phyloP scores from a whole-genome alignment of 2,113 vertebrate species.

The Xiphophorus maculatus region DNA sequence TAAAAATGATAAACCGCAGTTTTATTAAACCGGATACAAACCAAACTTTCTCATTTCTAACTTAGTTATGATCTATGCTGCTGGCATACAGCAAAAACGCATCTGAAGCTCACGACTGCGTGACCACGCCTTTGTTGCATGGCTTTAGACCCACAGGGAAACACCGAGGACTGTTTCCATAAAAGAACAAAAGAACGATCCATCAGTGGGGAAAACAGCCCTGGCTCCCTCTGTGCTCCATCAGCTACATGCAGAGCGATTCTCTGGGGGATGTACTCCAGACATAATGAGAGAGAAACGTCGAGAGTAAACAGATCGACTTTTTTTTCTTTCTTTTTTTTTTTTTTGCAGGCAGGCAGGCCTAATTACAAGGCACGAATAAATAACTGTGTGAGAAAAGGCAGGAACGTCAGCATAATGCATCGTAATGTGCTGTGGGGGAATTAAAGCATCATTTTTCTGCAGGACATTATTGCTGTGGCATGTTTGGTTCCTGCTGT shows the following conservation, averaged over 20 bases:
- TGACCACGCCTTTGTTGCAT: conserved; percentile 20
- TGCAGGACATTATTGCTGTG: conserved; percentile 48
- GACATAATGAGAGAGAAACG: conserved; percentile 76
- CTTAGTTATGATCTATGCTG: background rate
- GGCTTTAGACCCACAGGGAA: conserved; percentile 23
- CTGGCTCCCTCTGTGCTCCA: conserved; percentile 30
- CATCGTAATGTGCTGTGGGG: conserved; percentile 64
- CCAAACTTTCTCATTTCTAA: conserved; percentile 6
- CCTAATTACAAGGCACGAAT: conserved; percentile 76
- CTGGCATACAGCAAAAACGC: conserved; percentile 13
- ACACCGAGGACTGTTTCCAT: conserved; percentile 35
- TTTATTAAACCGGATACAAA: too few relatives aligned
- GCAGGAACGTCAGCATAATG: conserved; percentile 55
- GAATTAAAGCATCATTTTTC: conserved; percentile 65
- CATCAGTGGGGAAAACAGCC: conserved; percentile 59
- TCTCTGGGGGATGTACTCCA: conserved; percentile 62
- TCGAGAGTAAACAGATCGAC: conserved; percentile 72
- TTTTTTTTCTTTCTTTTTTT: conserved; percentile 40
- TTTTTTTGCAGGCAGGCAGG: conserved; percentile 47
- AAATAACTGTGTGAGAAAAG: conserved; percentile 70
- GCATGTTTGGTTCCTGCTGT: conserved; percentile 42
- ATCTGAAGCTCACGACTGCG: conserved; percentile 28
- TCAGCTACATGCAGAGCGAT: conserved; percentile 65
- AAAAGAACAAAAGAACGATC: conserved; percentile 58
- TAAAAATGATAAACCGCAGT: too few relatives aligned